Base-by-base conservation (phyloP, 2,888 invertebrate species). In the Hypsopygia costalis region DNA sequence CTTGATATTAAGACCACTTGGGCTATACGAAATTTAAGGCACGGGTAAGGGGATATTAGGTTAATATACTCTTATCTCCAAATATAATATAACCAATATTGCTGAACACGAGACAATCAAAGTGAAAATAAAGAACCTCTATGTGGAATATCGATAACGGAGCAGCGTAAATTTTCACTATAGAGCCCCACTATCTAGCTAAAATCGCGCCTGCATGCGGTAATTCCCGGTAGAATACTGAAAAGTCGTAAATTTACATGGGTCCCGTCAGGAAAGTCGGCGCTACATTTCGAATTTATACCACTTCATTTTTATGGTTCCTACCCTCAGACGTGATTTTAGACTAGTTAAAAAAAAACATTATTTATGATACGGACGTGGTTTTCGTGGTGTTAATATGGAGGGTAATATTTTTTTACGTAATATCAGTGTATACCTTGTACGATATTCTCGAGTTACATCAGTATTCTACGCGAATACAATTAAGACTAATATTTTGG, bases 191-290 rank as follows among this genome's bases (percentile, higher is more conserved):
- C 69, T 77, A 73, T 76, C 72, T 52, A 60, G 70, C 63, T 69
- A 52, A 69, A 78, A 81, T 80, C 76, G 76, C 73, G 61, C 69
- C 64, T 70, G 62, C 66, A 61, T 67, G 62, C 68, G 65, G 74
- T 76, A 73, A 85, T 81, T 81, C 82, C 78, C 82, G 46, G 68
- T 61, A 73, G 82, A 71, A 77, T 80, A 74, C 81, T 73, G 78
- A 79, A 79, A 75, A 75, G 72, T 79, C 78, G 78, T 83, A 83
- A 83, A 83, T 83, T 78, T 76, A 73, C 75, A 76, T 68, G 74
- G 70, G 60, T 62, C 55, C 63, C 69, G 73, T 76, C 78, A 69
- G 61, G 66, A 54, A 65, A 70, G 68, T 65, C 64, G 57, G 58
- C 66, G 63, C 67, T 73, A 64, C 65, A 63, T 69, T 70, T 69